A percentile compares a stretch with the other conserved stretches of the same genome.
These are phyloP conservation scores for Actenoides lindsayi DNA, from an alignment of 2,113 vertebrate species.

Conservation along the genomic window DNA sequence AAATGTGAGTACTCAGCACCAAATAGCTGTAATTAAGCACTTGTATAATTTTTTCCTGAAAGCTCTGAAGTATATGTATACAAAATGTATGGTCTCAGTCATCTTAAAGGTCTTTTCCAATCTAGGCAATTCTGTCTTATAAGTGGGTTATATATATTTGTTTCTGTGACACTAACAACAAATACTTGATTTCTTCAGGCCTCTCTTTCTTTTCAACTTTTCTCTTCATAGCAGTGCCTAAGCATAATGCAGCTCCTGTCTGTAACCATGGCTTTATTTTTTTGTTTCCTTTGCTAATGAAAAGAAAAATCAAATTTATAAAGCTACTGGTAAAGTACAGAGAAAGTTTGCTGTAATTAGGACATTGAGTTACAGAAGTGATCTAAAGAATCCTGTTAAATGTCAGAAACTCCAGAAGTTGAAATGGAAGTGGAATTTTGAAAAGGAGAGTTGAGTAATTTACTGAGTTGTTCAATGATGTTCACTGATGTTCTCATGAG, in stretches of 20 bases:
- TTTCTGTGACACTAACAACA: not conserved
- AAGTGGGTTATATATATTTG: not conserved
- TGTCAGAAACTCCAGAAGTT: constrained; percentile 24
- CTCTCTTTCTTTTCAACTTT: not conserved
- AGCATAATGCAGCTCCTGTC: not conserved
- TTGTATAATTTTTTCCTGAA: not conserved
- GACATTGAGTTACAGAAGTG: constrained; percentile 8
- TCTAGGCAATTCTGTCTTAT: not conserved
- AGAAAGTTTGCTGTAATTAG: constrained; percentile 32
- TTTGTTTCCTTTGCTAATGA: constrained; percentile 36
- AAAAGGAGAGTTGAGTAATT: constrained; percentile 23
- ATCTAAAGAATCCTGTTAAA: constrained; percentile 48
- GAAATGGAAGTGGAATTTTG: constrained; percentile 36
- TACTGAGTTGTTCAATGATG: not conserved
- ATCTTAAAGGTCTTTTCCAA: no score
- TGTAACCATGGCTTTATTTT: constrained; percentile 13
- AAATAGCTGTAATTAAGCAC: not conserved
- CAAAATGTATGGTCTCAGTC: not conserved
- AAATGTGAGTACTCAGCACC: not conserved
- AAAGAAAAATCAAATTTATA: constrained; percentile 51
- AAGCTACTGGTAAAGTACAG: not conserved
- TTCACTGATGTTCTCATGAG: not conserved
- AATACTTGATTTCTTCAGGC: not conserved
- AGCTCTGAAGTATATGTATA: not conserved
- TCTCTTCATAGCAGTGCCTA: not conserved